phyloP scores from a whole-genome alignment of 2,888 invertebrate genomes.

The Agrilus mali region DNA sequence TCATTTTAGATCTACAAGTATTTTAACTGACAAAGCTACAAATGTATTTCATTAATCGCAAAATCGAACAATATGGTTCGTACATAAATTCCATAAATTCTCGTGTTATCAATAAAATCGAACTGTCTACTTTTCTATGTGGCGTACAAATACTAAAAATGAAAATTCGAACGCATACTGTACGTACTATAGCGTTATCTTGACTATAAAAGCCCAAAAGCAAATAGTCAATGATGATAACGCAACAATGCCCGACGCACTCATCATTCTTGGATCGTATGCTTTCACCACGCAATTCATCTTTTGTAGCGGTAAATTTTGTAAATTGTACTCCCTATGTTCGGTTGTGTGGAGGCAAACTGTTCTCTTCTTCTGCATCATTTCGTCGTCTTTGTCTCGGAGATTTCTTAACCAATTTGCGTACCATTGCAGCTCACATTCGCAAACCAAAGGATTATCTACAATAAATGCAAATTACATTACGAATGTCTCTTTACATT shows the following conservation, averaged over 20 bases:
- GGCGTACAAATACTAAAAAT: background rate
- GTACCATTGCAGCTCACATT: slow-evolving; percentile 83
- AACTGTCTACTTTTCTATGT: no score
- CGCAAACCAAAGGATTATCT: slow-evolving; percentile 84
- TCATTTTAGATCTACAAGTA: no score
- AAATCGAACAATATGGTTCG: no score
- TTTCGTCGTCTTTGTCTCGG: slow-evolving; percentile 72
- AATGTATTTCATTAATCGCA: no score
- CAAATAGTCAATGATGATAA: slow-evolving; percentile 10
- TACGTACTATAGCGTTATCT: slow-evolving; percentile 16
- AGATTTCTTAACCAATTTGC: slow-evolving; percentile 66
- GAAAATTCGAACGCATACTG: slow-evolving; percentile 4
- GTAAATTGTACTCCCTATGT: slow-evolving; percentile 71
- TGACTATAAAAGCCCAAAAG: slow-evolving; percentile 9
- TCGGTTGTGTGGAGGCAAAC: slow-evolving; percentile 70
- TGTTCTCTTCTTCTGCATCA: slow-evolving; percentile 78
- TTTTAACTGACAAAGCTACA: no score
- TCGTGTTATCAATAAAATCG: no score
- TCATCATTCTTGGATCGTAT: slow-evolving; percentile 13
- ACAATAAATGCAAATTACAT: slow-evolving; percentile 16
- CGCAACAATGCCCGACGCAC: slow-evolving; percentile 17
- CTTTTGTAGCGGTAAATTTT: slow-evolving; percentile 67
- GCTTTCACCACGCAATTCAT: slow-evolving; percentile 69
- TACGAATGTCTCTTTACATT: background rate
- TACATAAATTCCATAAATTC: no score